Conservation (phyloP, 2,797 vertebrate genomes). For the Pipistrellus nathusii region DNA sequence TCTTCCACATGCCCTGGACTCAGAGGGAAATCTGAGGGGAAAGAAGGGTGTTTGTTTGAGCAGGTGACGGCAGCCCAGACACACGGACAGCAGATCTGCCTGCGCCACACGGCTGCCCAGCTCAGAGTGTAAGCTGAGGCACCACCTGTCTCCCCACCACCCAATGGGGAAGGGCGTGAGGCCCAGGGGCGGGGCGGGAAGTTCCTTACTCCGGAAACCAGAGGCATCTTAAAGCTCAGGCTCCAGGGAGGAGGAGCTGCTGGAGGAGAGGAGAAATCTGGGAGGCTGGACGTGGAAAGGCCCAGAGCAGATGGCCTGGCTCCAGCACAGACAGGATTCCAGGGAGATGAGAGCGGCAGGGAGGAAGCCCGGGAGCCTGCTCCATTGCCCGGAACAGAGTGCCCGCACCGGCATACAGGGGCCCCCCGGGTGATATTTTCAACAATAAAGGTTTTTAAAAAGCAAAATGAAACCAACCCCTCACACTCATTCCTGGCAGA, state of each 20-base stretch:
- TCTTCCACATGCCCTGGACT: neutral
- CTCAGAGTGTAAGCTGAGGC: too few relatives aligned
- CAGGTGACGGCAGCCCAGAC: neutral
- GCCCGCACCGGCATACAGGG: neutral
- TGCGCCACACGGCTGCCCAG: rapidly evolving
- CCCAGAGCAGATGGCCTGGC: neutral
- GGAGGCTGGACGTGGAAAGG: neutral
- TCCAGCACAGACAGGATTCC: neutral
- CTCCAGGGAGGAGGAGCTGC: neutral
- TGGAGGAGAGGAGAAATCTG: neutral
- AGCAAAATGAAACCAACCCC: neutral
- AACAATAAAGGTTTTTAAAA: neutral
- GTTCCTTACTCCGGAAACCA: neutral
- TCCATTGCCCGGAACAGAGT: rapidly evolving
- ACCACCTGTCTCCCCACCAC: neutral
- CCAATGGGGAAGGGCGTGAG: neutral
- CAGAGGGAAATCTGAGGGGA: too few relatives aligned
- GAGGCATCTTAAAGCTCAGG: neutral
- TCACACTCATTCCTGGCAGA: neutral
- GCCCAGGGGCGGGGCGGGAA: neutral
- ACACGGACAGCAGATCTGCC: neutral
- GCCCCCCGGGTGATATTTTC: neutral
- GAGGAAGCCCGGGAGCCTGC: too few relatives aligned
- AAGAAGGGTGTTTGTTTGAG: too few relatives aligned
- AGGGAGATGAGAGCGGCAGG: neutral